These are phyloP conservation scores for Xanthorhoe spadicearia DNA, from an alignment of 2,888 invertebrate genomes.

Conservation along the genomic window DNA sequence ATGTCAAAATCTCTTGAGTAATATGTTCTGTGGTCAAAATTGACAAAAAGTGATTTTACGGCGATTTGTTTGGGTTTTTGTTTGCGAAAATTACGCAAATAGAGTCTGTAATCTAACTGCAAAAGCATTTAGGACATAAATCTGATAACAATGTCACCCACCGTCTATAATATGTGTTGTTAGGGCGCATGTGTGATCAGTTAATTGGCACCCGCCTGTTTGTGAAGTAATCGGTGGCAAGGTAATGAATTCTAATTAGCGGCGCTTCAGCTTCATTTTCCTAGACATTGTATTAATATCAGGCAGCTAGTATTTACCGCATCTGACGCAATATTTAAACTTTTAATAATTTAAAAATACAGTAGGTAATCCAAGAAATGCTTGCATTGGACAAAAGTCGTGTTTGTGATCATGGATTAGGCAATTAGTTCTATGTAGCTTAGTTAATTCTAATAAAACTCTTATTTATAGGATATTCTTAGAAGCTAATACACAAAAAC, in stretches of 20 bases:
- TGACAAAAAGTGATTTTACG: conserved; percentile 8
- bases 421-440: background rate
- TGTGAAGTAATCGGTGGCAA: conserved; percentile 15
- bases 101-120: background rate
- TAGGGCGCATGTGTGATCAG: conserved; percentile 17
- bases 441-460: background rate
- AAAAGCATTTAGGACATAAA: background rate
- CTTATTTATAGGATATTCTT: background rate
- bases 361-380: background rate
- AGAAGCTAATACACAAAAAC: too few relatives aligned
- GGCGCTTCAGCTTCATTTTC: background rate
- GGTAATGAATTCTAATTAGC: conserved; percentile 28
- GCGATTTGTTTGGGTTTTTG: conserved; percentile 28
- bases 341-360: background rate
- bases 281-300: background rate
- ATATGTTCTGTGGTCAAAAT: too few relatives aligned
- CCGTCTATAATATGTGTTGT: background rate
- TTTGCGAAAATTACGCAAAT: conserved; percentile 12
- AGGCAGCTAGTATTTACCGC: background rate
- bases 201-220: background rate
- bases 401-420: background rate
- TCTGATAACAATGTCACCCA: conserved; percentile 1
- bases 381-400: background rate
- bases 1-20: background rate
- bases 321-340: background rate